Evolutionary conservation across 2,113 vertebrate genomes (phyloP).

Genomic region (Setophaga petechia): DNA sequence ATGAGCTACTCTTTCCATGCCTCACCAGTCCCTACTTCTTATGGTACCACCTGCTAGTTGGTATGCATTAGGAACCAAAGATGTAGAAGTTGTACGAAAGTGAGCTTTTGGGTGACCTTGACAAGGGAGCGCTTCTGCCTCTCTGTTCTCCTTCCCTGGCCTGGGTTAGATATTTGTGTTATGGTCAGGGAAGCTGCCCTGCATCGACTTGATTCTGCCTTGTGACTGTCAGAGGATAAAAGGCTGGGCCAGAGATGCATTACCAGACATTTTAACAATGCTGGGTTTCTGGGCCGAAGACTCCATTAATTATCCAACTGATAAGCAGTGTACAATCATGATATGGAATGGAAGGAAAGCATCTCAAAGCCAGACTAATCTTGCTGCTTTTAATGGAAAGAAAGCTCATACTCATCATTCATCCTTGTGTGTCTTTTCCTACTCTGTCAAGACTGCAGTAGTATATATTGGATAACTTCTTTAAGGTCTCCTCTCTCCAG

Average conservation of each 20-base stretch:
- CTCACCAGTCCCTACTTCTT: background rate
- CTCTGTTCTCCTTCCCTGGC: background rate
- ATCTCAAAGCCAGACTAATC: background rate
- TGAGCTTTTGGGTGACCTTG: background rate
- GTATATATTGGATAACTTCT: background rate
- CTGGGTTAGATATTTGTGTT: background rate
- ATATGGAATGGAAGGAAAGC: background rate
- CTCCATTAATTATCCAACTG: background rate
- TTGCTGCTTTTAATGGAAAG: background rate
- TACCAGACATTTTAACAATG: background rate
- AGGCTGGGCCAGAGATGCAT: background rate
- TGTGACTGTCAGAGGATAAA: background rate
- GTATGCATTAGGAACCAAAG: background rate
- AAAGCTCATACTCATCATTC: background rate
- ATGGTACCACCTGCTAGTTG: background rate
- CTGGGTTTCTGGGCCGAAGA: background rate
- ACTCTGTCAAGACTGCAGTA: background rate
- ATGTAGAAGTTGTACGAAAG: background rate
- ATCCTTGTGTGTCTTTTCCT: background rate
- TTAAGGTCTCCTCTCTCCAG: background rate
- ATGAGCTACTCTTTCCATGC: background rate
- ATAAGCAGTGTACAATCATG: background rate
- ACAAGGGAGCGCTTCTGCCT: accelerated
- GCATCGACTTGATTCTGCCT: background rate
- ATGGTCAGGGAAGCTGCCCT: background rate